phyloP scores from a whole-genome alignment of 2,888 invertebrate species.

The Drosophila cracens region DNA sequence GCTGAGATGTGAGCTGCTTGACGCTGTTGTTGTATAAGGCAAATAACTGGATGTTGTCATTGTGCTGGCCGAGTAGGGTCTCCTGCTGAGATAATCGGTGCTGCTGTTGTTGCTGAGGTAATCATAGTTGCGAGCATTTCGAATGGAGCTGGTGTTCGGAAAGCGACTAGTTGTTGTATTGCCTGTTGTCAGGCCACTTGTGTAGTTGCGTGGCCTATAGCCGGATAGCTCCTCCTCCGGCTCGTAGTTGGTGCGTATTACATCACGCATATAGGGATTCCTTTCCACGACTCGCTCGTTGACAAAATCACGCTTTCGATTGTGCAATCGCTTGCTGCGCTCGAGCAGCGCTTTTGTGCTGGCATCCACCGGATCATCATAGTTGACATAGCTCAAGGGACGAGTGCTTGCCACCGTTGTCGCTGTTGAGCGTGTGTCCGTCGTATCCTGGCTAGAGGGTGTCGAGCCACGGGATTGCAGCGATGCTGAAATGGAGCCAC shows the following conservation, averaged over 20 bases:
- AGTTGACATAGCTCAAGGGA: slow-evolving; percentile 41
- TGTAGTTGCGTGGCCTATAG: slow-evolving; percentile 77
- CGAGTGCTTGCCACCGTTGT: slow-evolving; percentile 58
- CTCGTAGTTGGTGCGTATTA: slow-evolving; percentile 65
- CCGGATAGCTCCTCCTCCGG: slow-evolving; percentile 69
- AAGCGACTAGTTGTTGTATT: slow-evolving; percentile 64
- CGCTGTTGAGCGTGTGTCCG: slow-evolving; percentile 55
- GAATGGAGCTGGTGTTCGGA: slow-evolving; percentile 68
- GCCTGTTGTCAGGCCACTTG: slow-evolving; percentile 34
- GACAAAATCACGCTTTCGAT: slow-evolving; percentile 84
- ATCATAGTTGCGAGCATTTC: slow-evolving; percentile 52
- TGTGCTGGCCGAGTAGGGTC: slow-evolving; percentile 43
- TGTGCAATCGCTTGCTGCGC: slow-evolving; percentile 83
- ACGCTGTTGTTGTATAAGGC: slow-evolving; percentile 35
- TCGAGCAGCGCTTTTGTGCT: slow-evolving; percentile 82
- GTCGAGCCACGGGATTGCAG: slow-evolving; percentile 56
- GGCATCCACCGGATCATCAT: slow-evolving; percentile 69
- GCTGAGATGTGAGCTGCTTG: slow-evolving; percentile 70
- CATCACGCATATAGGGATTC: slow-evolving; percentile 84
- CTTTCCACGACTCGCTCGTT: slow-evolving; percentile 84
- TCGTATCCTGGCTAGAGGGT: slow-evolving; percentile 66
- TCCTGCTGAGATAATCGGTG: slow-evolving; percentile 48
- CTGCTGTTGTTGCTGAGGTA: slow-evolving; percentile 56
- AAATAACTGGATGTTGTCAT: slow-evolving; percentile 42
- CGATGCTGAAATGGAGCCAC: slow-evolving; percentile 59